These are phyloP conservation scores for Phyllostomus discolor DNA, from an alignment of 2,113 vertebrate species.

Conservation along the genomic window DNA sequence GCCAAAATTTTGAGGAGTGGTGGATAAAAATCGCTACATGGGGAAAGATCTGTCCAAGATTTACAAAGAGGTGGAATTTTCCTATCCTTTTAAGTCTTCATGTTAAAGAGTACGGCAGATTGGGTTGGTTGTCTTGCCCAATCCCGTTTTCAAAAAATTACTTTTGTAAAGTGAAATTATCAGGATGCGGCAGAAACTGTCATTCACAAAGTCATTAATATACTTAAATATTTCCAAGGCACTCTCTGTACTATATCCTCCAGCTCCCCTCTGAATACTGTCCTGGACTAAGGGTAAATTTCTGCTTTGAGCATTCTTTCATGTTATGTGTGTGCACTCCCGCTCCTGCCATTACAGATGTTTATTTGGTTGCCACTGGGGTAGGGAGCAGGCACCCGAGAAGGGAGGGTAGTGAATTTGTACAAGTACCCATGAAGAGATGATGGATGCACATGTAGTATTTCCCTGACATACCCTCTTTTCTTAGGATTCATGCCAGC, in stretches of 20 bases:
- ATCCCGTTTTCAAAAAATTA: conserved; percentile 50
- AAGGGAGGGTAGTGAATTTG: accelerated
- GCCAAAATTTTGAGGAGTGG: conserved; percentile 11
- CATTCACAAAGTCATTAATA: conserved; percentile 5
- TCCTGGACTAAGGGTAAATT: conserved; percentile 40
- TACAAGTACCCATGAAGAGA: not conserved
- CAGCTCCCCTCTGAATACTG: not conserved
- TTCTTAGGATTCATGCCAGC: not conserved
- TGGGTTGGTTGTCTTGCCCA: conserved; percentile 62
- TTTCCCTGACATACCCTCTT: not conserved
- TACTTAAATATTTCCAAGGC: conserved; percentile 62
- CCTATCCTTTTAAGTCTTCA: conserved; percentile 68
- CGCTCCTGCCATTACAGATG: not conserved
- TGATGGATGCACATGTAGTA: accelerated
- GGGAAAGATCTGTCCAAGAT: conserved; percentile 63
- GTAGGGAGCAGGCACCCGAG: not conserved
- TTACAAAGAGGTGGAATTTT: conserved; percentile 78
- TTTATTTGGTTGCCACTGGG: not conserved
- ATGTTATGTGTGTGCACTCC: not conserved
- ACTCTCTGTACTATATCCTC: not conserved
- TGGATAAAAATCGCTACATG: conserved; percentile 49
- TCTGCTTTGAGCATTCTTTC: not conserved
- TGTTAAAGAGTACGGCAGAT: conserved; percentile 42
- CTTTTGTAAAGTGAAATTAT: conserved; percentile 68
- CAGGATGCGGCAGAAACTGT: not conserved